Base-by-base conservation (phyloP, 2,888 invertebrate genomes). In the Caenorhabditis zanzibari region DNA sequence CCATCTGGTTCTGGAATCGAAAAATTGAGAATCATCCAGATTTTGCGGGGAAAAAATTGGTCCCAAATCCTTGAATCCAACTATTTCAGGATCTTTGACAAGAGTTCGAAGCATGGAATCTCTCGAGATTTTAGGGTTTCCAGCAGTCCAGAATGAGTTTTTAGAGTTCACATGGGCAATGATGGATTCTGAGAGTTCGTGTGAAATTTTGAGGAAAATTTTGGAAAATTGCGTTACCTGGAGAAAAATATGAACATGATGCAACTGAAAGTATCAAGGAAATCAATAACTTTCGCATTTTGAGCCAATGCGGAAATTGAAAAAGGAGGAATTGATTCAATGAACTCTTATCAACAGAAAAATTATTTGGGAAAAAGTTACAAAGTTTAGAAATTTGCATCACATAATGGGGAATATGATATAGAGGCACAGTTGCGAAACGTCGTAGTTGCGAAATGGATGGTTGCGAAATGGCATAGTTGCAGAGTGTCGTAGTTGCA, bases 311-410 rank as follows among this genome's bases (percentile, higher is more conserved):
- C 44, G 19, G 41, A 61, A 63, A 44, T 63, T 12, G 28, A 16
- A n/a, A 19, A n/a, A n/a, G 19, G n/a, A 19, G n/a, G n/a, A 12
- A 10, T 47, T 66, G 66, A 52, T 49, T 66, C 52, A 22, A 47
- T 64, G 63, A 26, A 26, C 49, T 49, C 66, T 66, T 66, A 66
- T 66, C 66, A 44, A 10, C 5, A 22, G 6, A 19, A 22, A 52
- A 16, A 24, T 14, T 41, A 12, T 14, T 32, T 38, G 44, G 24
- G 38, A 22, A 6, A 22, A 47, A 47, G 24, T 63, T 61, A 10
- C 68, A 54, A 69, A 69, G 56, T 52, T 54, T 44, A 9, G 2
- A 71, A 71, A 38, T 56, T 71, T 71, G 49, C 58, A 71, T 71
- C 71, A 58, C 28, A 24, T 56, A 26, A 16, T 56, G 26, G 4